A percentile compares a stretch with the other conserved stretches of the same genome.
phyloP scores from a whole-genome alignment of 2,113 vertebrate species.

The Sturnira hondurensis region DNA sequence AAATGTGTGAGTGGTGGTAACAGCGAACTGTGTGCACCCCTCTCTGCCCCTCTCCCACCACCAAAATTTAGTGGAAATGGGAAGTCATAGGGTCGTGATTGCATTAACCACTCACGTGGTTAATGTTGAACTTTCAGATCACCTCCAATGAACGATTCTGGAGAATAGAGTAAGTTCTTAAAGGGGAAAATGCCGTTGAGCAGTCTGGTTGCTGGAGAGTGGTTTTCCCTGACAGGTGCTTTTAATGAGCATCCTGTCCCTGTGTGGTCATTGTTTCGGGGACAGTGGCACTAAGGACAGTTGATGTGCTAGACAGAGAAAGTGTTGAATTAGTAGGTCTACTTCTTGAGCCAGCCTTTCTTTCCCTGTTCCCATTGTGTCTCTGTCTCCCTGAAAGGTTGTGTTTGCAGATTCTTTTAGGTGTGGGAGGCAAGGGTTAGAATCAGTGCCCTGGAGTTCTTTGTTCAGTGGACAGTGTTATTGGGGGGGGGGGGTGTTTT shows the following conservation, averaged over 20 bases:
- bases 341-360: slow-evolving; percentile 75
- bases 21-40: background rate
- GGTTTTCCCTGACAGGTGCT: slow-evolving; percentile 75
- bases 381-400: slow-evolving; percentile 73
- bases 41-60: background rate
- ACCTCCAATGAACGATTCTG: slow-evolving; percentile 69
- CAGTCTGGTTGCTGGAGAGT: slow-evolving; percentile 72
- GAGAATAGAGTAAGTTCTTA: slow-evolving; percentile 52
- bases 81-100: background rate
- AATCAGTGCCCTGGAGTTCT: slow-evolving; percentile 70
- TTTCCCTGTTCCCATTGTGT: slow-evolving; percentile 76
- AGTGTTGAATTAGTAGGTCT: slow-evolving; percentile 84
- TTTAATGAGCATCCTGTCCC: slow-evolving; percentile 81
- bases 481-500: background rate
- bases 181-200: slow-evolving; percentile 78
- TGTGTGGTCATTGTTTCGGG: slow-evolving; percentile 80
- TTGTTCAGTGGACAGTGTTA: slow-evolving; percentile 61
- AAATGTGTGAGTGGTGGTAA: background rate
- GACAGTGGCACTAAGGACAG: slow-evolving; percentile 80
- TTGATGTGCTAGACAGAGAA: slow-evolving; percentile 84
- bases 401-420: slow-evolving; percentile 72
- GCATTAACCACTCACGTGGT: background rate
- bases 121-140: background rate
- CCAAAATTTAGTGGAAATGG: background rate
- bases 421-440: slow-evolving; percentile 75